Conservation (phyloP, 1,140 invertebrate genomes). For the Acromyrmex heyeri region DNA sequence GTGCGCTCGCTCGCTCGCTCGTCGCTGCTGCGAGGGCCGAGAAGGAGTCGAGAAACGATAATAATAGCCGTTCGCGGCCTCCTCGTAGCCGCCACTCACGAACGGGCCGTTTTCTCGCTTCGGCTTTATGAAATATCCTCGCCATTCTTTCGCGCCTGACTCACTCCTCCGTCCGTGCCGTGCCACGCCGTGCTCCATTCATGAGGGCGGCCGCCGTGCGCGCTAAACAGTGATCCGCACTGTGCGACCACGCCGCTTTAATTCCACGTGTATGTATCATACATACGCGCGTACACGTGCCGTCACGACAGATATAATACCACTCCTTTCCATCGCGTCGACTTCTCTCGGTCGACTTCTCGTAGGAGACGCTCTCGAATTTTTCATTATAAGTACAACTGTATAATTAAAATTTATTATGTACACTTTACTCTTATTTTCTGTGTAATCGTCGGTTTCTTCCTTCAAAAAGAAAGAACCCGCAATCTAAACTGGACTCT, state of each 20-base stretch:
- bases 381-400: background rate
- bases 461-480: background rate
- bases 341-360: background rate
- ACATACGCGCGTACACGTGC: conserved; percentile 58
- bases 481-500: background rate
- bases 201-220: conserved; percentile 70
- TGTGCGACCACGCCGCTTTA: conserved; percentile 74
- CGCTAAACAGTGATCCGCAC: conserved; percentile 74
- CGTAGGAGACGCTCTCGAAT: background rate
- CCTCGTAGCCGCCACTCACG: conserved; percentile 44
- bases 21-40: conserved; percentile 50
- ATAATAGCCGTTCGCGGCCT: conserved; percentile 73
- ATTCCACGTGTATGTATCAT: conserved; percentile 68
- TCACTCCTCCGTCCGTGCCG: conserved; percentile 58
- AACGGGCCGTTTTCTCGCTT: conserved; percentile 70
- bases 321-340: conserved; percentile 45
- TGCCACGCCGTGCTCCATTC: conserved; percentile 71
- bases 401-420: background rate
- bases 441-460: background rate
- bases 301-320: conserved; percentile 27
- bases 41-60: conserved; percentile 69
- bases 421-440: background rate
- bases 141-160: conserved; percentile 75
- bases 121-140: conserved; percentile 75
- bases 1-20: conserved; percentile 26